A percentile compares a stretch with the other conserved stretches of the same genome.
phyloP scores from a whole-genome alignment of 1,140 invertebrate species.

The Luehdorfia chinensis region DNA sequence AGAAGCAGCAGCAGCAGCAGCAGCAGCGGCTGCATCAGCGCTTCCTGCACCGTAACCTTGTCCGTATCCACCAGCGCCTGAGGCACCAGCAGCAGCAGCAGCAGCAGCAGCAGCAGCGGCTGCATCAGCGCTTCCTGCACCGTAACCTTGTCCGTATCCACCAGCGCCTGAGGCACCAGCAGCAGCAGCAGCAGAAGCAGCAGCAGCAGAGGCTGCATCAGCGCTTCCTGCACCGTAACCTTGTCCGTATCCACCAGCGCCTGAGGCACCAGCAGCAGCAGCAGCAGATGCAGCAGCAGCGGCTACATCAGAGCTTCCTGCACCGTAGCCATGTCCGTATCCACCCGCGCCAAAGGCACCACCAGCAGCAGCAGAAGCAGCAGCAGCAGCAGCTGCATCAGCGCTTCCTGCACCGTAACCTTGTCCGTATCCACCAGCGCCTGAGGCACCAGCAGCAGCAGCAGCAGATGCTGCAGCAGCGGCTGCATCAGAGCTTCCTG shows the following conservation, averaged over 20 bases:
- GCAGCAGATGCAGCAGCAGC: constrained; percentile 14
- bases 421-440: too few species aligned
- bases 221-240: neutral
- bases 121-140: too few species aligned
- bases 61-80: too few species aligned
- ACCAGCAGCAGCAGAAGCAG: too few species aligned
- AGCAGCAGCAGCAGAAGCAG: constrained; percentile 16
- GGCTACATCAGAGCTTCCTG: neutral
- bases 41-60: neutral
- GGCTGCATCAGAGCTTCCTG: constrained; percentile 5
- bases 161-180: neutral
- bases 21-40: constrained; percentile 7
- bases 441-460: constrained; percentile 1
- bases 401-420: too few species aligned
- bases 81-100: too few species aligned
- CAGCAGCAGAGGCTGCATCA: constrained; percentile 6
- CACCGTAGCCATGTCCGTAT: too few species aligned
- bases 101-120: too few species aligned
- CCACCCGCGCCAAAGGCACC: too few species aligned
- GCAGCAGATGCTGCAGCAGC: constrained; percentile 17
- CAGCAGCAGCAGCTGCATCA: too few species aligned
- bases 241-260: too few species aligned
- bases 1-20: constrained; percentile 13
- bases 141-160: too few species aligned
- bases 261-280: constrained; percentile 4